Conservation (phyloP, 2,113 vertebrate genomes). For the Macaca nemestrina region DNA sequence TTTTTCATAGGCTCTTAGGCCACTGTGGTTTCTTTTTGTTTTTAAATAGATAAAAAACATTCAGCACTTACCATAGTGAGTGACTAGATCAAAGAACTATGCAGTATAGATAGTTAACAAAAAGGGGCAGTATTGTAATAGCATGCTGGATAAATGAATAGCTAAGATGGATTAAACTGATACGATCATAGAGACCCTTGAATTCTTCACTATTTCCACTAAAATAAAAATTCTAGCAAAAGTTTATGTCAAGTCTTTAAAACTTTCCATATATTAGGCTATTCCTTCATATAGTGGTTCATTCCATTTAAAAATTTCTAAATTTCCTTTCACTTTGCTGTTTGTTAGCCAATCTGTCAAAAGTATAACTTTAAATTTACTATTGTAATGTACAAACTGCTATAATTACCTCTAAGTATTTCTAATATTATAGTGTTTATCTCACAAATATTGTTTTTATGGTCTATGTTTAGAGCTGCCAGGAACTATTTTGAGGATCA, state of each 20-base stretch:
- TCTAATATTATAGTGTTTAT: neutral
- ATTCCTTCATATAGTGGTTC: neutral
- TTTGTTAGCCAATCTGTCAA: neutral
- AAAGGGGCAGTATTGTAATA: neutral
- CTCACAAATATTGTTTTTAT: neutral
- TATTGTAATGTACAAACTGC: neutral
- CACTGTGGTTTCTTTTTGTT: neutral
- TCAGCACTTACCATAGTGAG: neutral
- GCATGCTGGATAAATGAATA: neutral
- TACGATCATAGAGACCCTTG: neutral
- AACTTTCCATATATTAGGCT: neutral
- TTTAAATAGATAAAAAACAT: neutral
- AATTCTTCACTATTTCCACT: neutral
- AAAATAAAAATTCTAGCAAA: conserved; percentile 17
- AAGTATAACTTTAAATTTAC: neutral
- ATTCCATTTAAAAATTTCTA: neutral
- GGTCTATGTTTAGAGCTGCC: neutral
- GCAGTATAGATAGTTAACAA: neutral
- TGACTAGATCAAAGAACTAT: neutral
- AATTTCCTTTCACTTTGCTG: neutral
- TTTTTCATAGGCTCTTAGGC: neutral
- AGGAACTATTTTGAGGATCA: neutral
- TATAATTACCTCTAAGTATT: neutral
- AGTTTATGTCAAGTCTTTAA: neutral
- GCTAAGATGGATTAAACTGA: neutral